Conservation (phyloP, 2,888 invertebrate genomes). For the Glaucopsyche alexis region DNA sequence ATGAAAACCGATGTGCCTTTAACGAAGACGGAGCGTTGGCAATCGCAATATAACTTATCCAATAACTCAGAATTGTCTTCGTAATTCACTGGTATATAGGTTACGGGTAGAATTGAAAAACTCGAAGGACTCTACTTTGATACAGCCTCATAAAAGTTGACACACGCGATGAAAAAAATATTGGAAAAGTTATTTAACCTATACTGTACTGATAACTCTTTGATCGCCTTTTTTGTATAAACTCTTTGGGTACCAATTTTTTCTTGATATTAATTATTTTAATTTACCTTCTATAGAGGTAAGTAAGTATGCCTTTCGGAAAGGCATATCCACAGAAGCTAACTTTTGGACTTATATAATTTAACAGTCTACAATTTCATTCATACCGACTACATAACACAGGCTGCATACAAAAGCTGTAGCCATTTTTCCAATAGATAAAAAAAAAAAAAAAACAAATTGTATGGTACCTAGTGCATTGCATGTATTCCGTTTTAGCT, state of each 20-base stretch:
- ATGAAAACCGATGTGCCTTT: slow-evolving; percentile 65
- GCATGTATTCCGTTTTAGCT: slow-evolving; percentile 12
- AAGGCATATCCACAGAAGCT: too few relatives aligned
- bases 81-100: slow-evolving; percentile 5
- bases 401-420: neutral
- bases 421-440: neutral
- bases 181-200: slow-evolving; percentile 73
- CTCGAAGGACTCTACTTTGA: slow-evolving; percentile 55
- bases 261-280: neutral
- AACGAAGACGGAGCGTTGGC: slow-evolving; percentile 60
- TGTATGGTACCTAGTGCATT: neutral
- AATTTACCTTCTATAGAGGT: neutral
- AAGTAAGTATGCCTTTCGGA: too few relatives aligned
- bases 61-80: slow-evolving; percentile 42
- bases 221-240: neutral
- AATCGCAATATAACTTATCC: slow-evolving; percentile 35
- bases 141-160: slow-evolving; percentile 57
- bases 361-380: neutral
- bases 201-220: slow-evolving; percentile 37
- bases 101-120: slow-evolving; percentile 28
- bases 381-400: neutral
- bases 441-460: slow-evolving; percentile 11
- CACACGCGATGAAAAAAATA: slow-evolving; percentile 72
- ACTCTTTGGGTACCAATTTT: neutral
- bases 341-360: too few relatives aligned